Base-by-base conservation (phyloP, 2,797 vertebrate species). In the Phaenicophaeus curvirostris region DNA sequence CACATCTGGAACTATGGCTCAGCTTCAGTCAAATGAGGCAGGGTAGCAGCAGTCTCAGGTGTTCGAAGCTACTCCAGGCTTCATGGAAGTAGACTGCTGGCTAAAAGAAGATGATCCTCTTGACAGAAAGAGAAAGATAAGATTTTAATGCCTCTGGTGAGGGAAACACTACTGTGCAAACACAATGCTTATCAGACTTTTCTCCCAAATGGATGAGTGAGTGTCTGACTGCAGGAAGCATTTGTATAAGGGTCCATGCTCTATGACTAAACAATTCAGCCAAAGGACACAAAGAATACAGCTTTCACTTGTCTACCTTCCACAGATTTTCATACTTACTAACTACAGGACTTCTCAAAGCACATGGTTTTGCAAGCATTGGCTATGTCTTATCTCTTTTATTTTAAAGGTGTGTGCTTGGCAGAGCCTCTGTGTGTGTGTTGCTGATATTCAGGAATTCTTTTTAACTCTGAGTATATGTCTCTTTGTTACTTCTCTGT, bases 171-270 rank as follows among this genome's bases (percentile, higher is more conserved):
- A 27, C 46, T 11, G 8, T 15, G n/a, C 39, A 63, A 82, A 48
- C 48, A 18, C 28, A 8, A 4, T 21, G 35, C 18, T 76, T 59
- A 19, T 28, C 4, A 24, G 28, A 84, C 24, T n/a, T 20, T 27
- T 77, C 18, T 86, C 11, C 28, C 31, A 55, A 27, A 44, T 1
- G 1, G 13, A 13, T 23, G 8, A 44, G 41, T 53, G 8, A 10
- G 12, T 5, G 24, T 44, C 23, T 63, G 59, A 50, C 28, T 66
- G 24, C 33, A 69, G 24, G 13, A 76, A 21, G 6, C 0, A 0
- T 53, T 85, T 33, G n/a, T 2, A 0, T n/a, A 30, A 37, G 44
- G 9, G 7, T 33, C 79, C 19, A 1, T 30, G 20, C 4, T 33
- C 28, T 62, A 1, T 1, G 5, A n/a, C 23, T 42, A 51, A n/a